Evolutionary conservation across 1,140 invertebrate genomes (phyloP).

Genomic region (Camponotus pennsylvanicus): DNA sequence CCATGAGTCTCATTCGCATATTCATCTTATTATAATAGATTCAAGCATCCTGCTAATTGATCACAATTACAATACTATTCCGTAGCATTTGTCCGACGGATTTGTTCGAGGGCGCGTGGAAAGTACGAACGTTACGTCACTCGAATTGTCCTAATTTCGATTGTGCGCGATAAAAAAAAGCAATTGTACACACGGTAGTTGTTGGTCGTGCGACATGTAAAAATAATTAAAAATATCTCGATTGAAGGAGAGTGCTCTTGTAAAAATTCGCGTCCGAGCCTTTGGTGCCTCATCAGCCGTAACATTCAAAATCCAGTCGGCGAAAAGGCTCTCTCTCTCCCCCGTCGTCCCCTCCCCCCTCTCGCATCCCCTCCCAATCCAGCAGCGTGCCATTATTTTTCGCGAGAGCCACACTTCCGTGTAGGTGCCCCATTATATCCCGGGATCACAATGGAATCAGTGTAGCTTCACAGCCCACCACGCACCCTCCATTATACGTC

Average conservation of each 20-base stretch:
- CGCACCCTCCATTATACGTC: constrained; percentile 57
- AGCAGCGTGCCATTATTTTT: constrained; percentile 69
- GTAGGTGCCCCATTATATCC: constrained; percentile 71
- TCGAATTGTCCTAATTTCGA: constrained; percentile 3
- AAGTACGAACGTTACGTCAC: neutral
- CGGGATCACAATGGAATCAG: constrained; percentile 69
- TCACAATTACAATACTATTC: constrained; percentile 11
- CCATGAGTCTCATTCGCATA: neutral
- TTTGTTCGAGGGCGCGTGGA: neutral
- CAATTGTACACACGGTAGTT: too few relatives aligned
- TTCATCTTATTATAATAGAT: neutral
- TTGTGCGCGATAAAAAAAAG: neutral
- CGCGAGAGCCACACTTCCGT: constrained; percentile 66
- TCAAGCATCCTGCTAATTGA: constrained; percentile 8
- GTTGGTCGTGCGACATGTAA: too few relatives aligned
- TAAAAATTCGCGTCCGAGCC: constrained; percentile 49
- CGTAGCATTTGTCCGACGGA: neutral
- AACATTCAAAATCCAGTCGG: constrained; percentile 58
- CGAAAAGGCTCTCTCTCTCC: constrained; percentile 50
- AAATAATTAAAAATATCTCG: constrained; percentile 53
- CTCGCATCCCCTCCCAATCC: neutral
- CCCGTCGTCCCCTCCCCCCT: neutral
- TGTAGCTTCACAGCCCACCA: constrained; percentile 33
- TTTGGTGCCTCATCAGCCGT: constrained; percentile 56
- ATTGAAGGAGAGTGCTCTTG: constrained; percentile 42